A percentile compares a stretch with the other conserved stretches of the same genome.
Evolutionary conservation across 2,113 vertebrate genomes (phyloP).

Genomic region (Solea senegalensis): DNA sequence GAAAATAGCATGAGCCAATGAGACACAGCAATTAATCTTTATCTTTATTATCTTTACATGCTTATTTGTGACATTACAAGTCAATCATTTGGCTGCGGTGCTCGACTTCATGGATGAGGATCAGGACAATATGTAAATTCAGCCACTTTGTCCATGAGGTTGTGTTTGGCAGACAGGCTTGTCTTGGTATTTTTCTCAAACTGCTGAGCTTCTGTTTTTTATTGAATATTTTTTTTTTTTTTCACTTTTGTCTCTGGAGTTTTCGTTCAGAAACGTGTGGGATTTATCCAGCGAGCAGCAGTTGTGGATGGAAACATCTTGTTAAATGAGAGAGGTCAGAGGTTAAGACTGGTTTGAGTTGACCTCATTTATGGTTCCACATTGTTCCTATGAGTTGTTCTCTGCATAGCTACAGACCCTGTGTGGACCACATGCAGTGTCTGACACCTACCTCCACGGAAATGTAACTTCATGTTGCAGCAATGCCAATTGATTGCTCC

Average conservation of each 20-base stretch:
- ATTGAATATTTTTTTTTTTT: not conserved
- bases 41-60: not conserved
- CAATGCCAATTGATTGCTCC: too few species aligned
- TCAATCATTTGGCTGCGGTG: not conserved
- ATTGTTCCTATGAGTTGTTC: too few species aligned
- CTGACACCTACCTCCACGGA: too few species aligned
- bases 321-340: not conserved
- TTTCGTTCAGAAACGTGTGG: not conserved
- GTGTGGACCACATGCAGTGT: too few species aligned
- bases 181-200: not conserved
- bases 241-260: not conserved
- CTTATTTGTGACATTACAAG: not conserved
- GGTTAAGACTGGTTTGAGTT: not conserved
- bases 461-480: too few species aligned
- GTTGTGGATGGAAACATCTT: not conserved
- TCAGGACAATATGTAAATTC: too few species aligned
- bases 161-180: not conserved
- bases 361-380: not conserved
- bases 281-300: not conserved
- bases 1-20: conserved; percentile 12
- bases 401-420: too few species aligned
- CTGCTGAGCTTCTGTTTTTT: not conserved
- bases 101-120: not conserved
- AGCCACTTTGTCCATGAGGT: not conserved
- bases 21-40: conserved; percentile 10